These are phyloP conservation scores for Eremobia ochroleuca DNA, from an alignment of 2,888 invertebrate genomes.

Conservation along the genomic window DNA sequence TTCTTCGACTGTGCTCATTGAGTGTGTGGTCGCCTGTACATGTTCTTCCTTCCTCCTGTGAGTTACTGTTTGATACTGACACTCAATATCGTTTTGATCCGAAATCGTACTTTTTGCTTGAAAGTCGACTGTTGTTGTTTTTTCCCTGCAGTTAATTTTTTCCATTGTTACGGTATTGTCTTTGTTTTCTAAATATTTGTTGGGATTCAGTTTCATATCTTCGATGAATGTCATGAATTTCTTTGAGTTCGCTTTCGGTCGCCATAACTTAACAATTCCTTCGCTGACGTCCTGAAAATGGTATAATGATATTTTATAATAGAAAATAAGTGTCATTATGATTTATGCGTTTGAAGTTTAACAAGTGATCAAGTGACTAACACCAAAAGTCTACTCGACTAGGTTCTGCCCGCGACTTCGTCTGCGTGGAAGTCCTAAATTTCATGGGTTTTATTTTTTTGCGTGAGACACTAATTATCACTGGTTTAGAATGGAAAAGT, in stretches of 20 bases:
- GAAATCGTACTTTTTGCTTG: conserved; percentile 46
- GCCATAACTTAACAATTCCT: conserved; percentile 85
- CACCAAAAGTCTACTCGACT: too few species aligned
- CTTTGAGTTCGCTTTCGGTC: conserved; percentile 82
- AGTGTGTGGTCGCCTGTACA: conserved; percentile 24
- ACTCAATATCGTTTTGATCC: conserved; percentile 67
- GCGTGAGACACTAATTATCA: too few species aligned
- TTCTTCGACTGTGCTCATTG: conserved; percentile 82
- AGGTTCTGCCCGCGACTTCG: not conserved
- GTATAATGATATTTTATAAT: not conserved
- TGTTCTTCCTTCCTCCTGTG: conserved; percentile 66
- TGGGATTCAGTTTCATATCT: conserved; percentile 80
- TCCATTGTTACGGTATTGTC: conserved; percentile 36
- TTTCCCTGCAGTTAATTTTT: conserved; percentile 54
- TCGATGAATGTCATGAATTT: conserved; percentile 82
- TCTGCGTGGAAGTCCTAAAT: too few species aligned
- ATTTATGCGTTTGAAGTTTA: not conserved
- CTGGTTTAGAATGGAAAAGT: too few species aligned
- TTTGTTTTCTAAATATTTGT: conserved; percentile 75
- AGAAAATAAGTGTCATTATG: not conserved
- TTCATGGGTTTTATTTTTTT: too few species aligned
- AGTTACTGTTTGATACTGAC: conserved; percentile 85
- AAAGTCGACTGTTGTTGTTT: conserved; percentile 51
- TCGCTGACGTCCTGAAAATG: conserved; percentile 83
- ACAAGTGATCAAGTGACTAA: too few species aligned